Base-by-base conservation (phyloP, 1,140 invertebrate species). In the Habropoda laboriosa region DNA sequence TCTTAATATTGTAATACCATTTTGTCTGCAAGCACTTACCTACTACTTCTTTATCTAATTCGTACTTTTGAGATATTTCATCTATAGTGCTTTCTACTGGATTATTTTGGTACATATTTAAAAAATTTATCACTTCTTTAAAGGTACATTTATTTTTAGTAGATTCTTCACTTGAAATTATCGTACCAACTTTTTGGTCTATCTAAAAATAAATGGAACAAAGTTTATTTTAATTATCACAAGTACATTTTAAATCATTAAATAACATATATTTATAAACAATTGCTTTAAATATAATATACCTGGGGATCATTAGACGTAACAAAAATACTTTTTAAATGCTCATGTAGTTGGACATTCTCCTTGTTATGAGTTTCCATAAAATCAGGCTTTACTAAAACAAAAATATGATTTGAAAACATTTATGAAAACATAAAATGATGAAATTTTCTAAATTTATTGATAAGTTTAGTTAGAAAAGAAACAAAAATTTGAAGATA, bases 251-350 rank as follows among this genome's bases (percentile, higher is more conserved):
- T 24, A 61, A 38, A 55, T 55, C 35, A 55, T 70, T 30, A 58
- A n/a, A 49, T 51, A 74, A 57, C 47, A 66, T 55, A 30, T 58
- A 40, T 77, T 16, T 61, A 55, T 58, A 71, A 63, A 70, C 40
- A 68, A 66, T 76, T 57, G 51, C 13, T 74, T 70, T 35, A 72
- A 80, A 51, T 75, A 51, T 67, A 63, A 79, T 83, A 89, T 91
- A 93, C 92, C 51, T 87, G 6, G 55, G 85, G 72, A 90, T 94
- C 93, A 79, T 93, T 68, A 1, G 96, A 96, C 30, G 93, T 94
- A 89, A 96, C 95, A 94, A 94, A 96, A 91, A 96, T 94, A 87
- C 95, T 89, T 91, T 95, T 96, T 57, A 96, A 92, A 85, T 94
- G 91, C 30, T 93, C 90, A 83, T 96, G 93, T 8, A 96, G 90